Conservation (phyloP, 2,888 invertebrate genomes). For the Meandrusa payeni region DNA sequence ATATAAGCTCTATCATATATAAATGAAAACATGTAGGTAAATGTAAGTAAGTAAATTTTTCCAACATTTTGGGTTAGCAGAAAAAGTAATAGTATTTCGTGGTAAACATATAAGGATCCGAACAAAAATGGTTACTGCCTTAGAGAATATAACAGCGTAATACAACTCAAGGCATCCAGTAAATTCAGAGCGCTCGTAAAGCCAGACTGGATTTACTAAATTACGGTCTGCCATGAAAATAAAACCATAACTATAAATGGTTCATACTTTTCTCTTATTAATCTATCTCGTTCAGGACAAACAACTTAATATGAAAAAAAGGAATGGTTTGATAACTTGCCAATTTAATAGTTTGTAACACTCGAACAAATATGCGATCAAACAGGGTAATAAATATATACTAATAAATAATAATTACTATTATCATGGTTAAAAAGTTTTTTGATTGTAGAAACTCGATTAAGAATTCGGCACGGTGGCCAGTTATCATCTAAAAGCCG, state of each 20-base stretch:
- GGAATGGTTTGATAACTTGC: too few species aligned
- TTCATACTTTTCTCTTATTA: conserved; percentile 14
- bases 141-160: conserved; percentile 15
- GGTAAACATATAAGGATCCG: conserved; percentile 11
- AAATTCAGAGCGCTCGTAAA: conserved; percentile 16
- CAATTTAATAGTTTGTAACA: too few species aligned
- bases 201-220: conserved; percentile 19
- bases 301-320: background rate
- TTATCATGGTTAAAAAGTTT: too few species aligned
- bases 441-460: too few species aligned
- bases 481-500: too few species aligned
- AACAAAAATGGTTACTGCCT: conserved; percentile 14
- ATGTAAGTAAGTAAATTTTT: background rate
- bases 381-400: too few species aligned
- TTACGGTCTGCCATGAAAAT: conserved; percentile 21
- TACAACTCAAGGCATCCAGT: conserved; percentile 20
- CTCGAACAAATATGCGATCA: too few species aligned
- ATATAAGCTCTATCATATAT: too few species aligned
- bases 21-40: too few species aligned
- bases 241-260: conserved; percentile 20
- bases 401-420: too few species aligned
- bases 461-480: too few species aligned
- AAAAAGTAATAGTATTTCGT: background rate
- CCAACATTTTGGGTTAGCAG: background rate
- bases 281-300: conserved; percentile 1